Percentiles rank a stretch among this genome's conserved stretches.
phyloP scores from a whole-genome alignment of 2,113 vertebrate genomes.

The Hucho hucho region DNA sequence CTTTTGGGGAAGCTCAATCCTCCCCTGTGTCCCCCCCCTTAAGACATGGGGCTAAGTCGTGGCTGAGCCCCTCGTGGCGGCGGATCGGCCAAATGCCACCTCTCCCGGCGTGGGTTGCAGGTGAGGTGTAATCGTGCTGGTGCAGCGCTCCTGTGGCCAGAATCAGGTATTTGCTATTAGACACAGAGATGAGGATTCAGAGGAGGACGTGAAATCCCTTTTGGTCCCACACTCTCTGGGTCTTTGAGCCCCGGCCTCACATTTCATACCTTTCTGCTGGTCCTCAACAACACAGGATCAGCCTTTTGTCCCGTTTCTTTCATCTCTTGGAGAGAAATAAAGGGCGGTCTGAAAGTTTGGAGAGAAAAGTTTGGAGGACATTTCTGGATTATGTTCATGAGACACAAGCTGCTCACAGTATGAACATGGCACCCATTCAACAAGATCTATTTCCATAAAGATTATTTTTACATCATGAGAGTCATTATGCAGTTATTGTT shows the following conservation, averaged over 20 bases:
- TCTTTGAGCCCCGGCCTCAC: conserved; percentile 46
- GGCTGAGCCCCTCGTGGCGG: conserved; percentile 68
- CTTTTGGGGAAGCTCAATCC: conserved; percentile 53
- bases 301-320: conserved; percentile 54
- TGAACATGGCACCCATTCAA: conserved; percentile 90
- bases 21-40: conserved; percentile 54
- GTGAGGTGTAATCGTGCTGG: conserved; percentile 73
- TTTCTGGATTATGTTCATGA: conserved; percentile 81
- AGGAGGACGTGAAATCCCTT: conserved; percentile 65
- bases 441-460: conserved; percentile 88
- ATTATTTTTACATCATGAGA: conserved; percentile 79
- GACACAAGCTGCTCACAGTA: conserved; percentile 90
- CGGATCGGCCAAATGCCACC: conserved; percentile 75
- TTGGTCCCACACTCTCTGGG: conserved; percentile 42
- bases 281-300: conserved; percentile 66
- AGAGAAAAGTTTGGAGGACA: conserved; percentile 76
- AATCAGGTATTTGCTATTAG: conserved; percentile 75
- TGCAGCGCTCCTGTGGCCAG: conserved; percentile 66
- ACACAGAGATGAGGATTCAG: conserved; percentile 72
- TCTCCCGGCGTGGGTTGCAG: conserved; percentile 71
- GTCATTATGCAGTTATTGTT: conserved; percentile 71
- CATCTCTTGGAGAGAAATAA: conserved; percentile 55
- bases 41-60: conserved; percentile 69
- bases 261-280: conserved; percentile 62
- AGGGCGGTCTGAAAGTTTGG: conserved; percentile 25